These are phyloP conservation scores for Caenorhabditis panamensis DNA, from an alignment of 2,888 invertebrate genomes.

Conservation along the genomic window DNA sequence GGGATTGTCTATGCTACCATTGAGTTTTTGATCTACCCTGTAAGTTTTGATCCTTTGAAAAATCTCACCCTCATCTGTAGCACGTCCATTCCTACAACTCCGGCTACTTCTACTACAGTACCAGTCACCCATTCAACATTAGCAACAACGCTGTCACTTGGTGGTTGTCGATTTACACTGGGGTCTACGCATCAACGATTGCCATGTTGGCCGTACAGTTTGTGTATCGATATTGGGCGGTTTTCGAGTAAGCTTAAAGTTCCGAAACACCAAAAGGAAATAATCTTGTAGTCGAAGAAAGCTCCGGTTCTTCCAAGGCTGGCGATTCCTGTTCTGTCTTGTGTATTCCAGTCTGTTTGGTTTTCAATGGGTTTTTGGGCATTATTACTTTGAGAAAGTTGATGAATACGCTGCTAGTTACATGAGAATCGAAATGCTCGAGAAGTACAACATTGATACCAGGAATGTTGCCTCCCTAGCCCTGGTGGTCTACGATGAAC, in stretches of 20 bases:
- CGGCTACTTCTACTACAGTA: conserved; percentile 27
- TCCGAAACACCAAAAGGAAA: too few relatives aligned
- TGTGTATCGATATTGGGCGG: background rate
- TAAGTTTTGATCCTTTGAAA: too few relatives aligned
- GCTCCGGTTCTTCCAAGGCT: too few relatives aligned
- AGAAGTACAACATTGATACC: conserved; percentile 12
- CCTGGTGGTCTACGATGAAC: too few relatives aligned
- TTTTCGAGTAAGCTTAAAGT: conserved; percentile 15
- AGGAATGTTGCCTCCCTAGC: conserved; percentile 15
- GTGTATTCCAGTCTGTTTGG: conserved; percentile 19
- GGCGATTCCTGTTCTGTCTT: too few relatives aligned
- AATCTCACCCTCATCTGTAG: too few relatives aligned
- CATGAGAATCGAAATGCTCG: conserved; percentile 23
- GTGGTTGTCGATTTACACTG: background rate
- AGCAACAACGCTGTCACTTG: background rate
- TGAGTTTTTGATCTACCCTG: background rate
- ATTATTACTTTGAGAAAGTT: conserved; percentile 10
- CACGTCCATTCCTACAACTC: conserved; percentile 26
- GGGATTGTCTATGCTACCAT: conserved; percentile 2
- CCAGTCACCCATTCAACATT: background rate
- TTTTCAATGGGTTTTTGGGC: conserved; percentile 24
- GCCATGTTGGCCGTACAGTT: background rate
- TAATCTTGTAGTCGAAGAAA: too few relatives aligned
- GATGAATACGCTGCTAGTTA: conserved; percentile 15
- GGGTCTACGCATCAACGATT: conserved; percentile 18